Base-by-base conservation (phyloP, 92 coral and sea anemone genomes). In the Umimayanthus chanpuru region DNA sequence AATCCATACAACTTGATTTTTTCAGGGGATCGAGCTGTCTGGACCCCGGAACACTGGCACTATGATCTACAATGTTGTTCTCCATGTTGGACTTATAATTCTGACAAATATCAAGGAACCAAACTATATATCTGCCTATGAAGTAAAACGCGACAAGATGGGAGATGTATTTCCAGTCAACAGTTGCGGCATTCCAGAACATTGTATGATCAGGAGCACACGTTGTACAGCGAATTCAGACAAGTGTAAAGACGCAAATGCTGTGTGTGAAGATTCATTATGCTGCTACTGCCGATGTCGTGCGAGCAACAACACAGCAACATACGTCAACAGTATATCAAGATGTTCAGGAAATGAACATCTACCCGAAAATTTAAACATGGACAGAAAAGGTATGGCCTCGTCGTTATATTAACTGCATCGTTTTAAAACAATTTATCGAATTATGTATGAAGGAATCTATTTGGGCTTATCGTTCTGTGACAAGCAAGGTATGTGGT, bases 101-200 rank as follows among this genome's bases (percentile, higher is more conserved):
- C 28, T 80, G 38, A 25, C 56, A 53, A 80, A 18, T 64, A 55
- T 30, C 26, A 47, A 80, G 71, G 20, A 18, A 29, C 58, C 26
- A 30, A 80, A 16, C 64, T 6, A 56, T 80, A 55, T 56, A 2
- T 80, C 71, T 80, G 72, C 84, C 6, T 15, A 5, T 53, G 71
- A 80, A 56, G 49, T 80, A 5, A 29, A 55, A 28, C 84, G 84
- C 49, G 72, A 80, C 32, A 9, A 28, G 2, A 30, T 8, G 12
- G 84, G 84, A 30, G 84, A 80, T 56, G 30, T 80, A 29, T 80
- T 80, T 67, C 6, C 84, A 61, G 26, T 18, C 68, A 21, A 61
- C 8, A 2, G 68, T 1, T 61, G 68, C 9, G 68, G 68, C 15
- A 4, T 0, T 61, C 8, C 25, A 61, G 68, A 61, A 6, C 21